These are phyloP conservation scores for Chiloscyllium punctatum DNA, from an alignment of 2,797 vertebrate genomes.

Conservation along the genomic window DNA sequence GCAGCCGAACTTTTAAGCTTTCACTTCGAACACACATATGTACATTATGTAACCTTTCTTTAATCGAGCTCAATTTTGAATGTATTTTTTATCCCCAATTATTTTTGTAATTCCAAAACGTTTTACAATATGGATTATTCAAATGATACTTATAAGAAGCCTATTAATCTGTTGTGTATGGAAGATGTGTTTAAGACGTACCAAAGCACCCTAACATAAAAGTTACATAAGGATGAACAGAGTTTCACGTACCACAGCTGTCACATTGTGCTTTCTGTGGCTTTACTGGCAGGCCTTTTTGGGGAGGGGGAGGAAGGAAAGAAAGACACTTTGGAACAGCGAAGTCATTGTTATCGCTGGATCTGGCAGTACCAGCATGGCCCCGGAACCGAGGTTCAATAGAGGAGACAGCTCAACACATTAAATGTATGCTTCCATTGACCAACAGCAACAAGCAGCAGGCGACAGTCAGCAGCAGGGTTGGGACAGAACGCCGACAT, in stretches of 20 bases:
- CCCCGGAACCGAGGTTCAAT: neutral
- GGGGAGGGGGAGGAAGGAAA: neutral
- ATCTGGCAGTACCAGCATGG: constrained; percentile 39
- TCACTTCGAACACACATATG: neutral
- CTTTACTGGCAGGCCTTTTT: constrained; percentile 48
- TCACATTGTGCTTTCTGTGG: constrained; percentile 49
- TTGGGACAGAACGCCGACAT: neutral
- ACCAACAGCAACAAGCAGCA: constrained; percentile 3
- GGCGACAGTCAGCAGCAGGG: neutral
- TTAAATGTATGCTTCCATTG: neutral
- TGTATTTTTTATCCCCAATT: no score
- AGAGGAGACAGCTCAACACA: neutral
- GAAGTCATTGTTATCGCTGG: constrained; percentile 41
- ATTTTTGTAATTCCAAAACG: neutral
- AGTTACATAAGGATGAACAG: constrained; percentile 2
- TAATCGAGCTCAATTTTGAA: neutral
- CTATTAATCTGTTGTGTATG: neutral
- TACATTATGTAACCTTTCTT: neutral
- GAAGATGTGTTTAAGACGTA: constrained; percentile 1
- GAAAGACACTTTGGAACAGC: constrained; percentile 41
- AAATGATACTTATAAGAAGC: neutral
- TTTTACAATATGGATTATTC: neutral
- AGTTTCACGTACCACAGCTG: constrained; percentile 43
- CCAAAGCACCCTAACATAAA: neutral
- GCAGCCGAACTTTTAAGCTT: neutral